These are phyloP conservation scores for Tetramorium parvispinum DNA, from an alignment of 1,140 invertebrate genomes.

Conservation along the genomic window DNA sequence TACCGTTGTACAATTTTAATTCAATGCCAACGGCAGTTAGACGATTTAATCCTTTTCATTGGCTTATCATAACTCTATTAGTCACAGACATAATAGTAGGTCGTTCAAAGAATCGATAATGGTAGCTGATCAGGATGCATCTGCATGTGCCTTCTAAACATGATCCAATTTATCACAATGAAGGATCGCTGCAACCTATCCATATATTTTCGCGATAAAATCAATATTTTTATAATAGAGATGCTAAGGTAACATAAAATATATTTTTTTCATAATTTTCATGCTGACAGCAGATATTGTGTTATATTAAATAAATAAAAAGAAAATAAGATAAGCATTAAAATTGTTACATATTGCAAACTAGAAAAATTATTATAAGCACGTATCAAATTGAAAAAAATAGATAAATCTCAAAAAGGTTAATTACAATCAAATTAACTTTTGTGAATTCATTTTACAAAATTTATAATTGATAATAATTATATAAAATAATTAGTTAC, in stretches of 20 bases:
- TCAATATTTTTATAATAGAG: not conserved
- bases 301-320: not conserved
- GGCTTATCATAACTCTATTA: conserved; percentile 33
- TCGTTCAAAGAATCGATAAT: conserved; percentile 26
- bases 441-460: not conserved
- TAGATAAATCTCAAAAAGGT: not conserved
- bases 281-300: not conserved
- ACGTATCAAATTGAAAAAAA: not conserved
- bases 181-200: conserved; percentile 2
- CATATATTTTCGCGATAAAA: not conserved
- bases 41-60: conserved; percentile 25
- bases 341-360: not conserved
- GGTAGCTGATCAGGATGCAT: conserved; percentile 13
- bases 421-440: not conserved
- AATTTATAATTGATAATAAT: not conserved
- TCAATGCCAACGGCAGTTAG: conserved; percentile 23
- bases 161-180: conserved; percentile 24
- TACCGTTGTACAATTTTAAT: conserved; percentile 7
- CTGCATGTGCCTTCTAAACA: conserved; percentile 27
- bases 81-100: conserved; percentile 24
- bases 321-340: not conserved
- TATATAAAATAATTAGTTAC: not conserved
- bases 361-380: not conserved
- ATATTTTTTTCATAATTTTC: not conserved
- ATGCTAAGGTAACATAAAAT: not conserved